A percentile compares a stretch with the other conserved stretches of the same genome.
phyloP scores from a whole-genome alignment of 64 coral and sea anemone species.

The Actinia tenebrosa region DNA sequence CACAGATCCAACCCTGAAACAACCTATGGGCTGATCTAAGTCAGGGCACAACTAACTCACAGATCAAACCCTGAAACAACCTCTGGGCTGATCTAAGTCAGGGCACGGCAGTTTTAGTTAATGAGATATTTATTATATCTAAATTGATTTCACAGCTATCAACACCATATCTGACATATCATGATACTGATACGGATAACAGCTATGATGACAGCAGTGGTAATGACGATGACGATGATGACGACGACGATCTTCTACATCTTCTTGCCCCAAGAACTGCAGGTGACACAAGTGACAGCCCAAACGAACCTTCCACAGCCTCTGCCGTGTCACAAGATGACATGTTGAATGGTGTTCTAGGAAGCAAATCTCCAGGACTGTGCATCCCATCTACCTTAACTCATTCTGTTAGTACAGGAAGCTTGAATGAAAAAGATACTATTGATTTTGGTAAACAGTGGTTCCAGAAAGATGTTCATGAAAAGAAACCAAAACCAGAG shows the following conservation, averaged over 20 bases:
- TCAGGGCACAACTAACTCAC: too few species aligned
- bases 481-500: neutral
- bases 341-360: conserved; percentile 3
- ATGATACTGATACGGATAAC: neutral
- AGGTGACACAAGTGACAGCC: conserved; percentile 47
- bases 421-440: neutral
- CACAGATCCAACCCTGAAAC: too few species aligned
- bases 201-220: neutral
- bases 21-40: too few species aligned
- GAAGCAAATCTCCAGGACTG: neutral
- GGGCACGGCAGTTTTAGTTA: too few species aligned
- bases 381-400: neutral
- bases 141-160: neutral
- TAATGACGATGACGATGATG: neutral
- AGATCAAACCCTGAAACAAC: too few species aligned
- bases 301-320: conserved; percentile 17
- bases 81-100: too few species aligned
- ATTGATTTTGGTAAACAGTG: neutral
- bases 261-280: conserved; percentile 14
- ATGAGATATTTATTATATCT: neutral
- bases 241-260: neutral
- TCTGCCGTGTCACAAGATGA: conserved; percentile 4
- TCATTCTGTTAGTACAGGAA: neutral
- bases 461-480: neutral
- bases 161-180: neutral